Evolutionary conservation across 2,797 vertebrate genomes (phyloP).

Genomic region (Stomatorhinus walkeri): DNA sequence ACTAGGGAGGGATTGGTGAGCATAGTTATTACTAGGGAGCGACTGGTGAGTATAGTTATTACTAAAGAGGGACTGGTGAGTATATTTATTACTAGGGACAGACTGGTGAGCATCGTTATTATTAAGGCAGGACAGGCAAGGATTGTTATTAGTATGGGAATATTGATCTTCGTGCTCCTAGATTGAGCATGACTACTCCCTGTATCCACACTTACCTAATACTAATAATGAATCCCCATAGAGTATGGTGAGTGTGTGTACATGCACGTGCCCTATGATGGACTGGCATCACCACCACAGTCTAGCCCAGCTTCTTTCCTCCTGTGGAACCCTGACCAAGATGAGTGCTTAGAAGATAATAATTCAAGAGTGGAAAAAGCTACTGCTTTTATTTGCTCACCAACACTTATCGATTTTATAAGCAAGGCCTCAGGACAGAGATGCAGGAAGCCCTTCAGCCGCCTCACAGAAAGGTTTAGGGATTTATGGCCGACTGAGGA

Average conservation of each 20-base stretch:
- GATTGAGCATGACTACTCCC: background rate
- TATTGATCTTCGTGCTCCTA: background rate
- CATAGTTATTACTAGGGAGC: background rate
- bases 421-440: background rate
- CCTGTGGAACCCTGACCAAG: background rate
- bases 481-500: background rate
- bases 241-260: background rate
- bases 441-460: background rate
- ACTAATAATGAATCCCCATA: background rate
- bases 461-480: background rate
- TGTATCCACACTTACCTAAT: background rate
- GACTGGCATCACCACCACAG: background rate
- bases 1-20: background rate
- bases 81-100: background rate
- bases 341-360: background rate
- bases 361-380: background rate
- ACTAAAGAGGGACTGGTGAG: background rate
- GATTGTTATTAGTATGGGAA: background rate
- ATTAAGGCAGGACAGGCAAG: background rate
- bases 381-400: slow-evolving; percentile 18
- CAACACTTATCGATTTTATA: background rate
- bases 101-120: background rate
- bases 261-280: background rate
- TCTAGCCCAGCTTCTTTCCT: background rate
- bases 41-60: background rate